Evolutionary conservation across 2,797 vertebrate genomes (phyloP), one percentile per base, ranked within the genome.

Genomic region (Mionectes olivaceus): DNA sequence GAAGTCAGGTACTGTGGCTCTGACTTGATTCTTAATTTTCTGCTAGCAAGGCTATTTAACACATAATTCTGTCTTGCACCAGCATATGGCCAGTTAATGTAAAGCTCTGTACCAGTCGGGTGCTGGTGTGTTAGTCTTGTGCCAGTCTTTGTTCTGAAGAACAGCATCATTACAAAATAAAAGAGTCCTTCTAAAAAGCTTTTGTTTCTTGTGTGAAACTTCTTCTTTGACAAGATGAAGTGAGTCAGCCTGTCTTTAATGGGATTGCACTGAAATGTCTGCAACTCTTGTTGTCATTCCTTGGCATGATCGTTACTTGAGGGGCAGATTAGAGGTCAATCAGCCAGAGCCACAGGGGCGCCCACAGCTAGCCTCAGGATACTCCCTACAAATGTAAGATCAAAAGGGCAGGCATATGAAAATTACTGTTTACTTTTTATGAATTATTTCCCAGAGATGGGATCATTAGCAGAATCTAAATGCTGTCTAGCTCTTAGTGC

Each of bases 401-500:
- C 92, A 90, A 94, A 95, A 95, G 80, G 70, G 75, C 91, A 95
- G 73, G 68, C 81, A 80, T 78, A 87, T 94, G 94, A 94, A 95
- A 97, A 94, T 90, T 88, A 69, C 52, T 91, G 73, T 95, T 94
- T 92, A 86, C 82, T 91, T 96, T 90, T 92, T 94, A 96, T 88
- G 69, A 96, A 95, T 95, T 91, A 93, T 96, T 94, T 97, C 85
- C 94, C 88, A 95, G 88, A 92, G 91, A 87, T 87, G 87, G 41
- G 69, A 95, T 97, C 93, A 95, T 96, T 97, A 95, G 83, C 91
- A 82, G 93, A 97, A 96, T 96, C 93, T 96, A 95, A 96, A 90
- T 95, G 87, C 74, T 1, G 35, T 5, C 73, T 85, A 69, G 57
- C 39, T 96, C 57, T 50, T 91, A 63, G 67, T 89, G 83, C 90